These are phyloP conservation scores for Apeltes quadracus DNA, from an alignment of 2,113 vertebrate species.

Conservation along the genomic window DNA sequence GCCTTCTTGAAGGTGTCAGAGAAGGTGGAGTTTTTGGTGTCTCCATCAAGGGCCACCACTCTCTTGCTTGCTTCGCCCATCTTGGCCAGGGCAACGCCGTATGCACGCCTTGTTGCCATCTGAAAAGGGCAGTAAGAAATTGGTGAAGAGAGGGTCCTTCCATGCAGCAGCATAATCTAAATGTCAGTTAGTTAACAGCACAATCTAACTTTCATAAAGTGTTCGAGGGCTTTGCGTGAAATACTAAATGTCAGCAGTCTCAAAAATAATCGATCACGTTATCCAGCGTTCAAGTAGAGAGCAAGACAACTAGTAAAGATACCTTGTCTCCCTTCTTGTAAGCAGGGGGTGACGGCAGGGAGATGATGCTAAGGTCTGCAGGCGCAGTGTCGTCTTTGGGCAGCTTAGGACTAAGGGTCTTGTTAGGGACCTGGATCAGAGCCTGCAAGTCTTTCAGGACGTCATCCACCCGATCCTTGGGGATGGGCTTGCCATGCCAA, in stretches of 20 bases:
- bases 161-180: not conserved
- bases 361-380: constrained; percentile 67
- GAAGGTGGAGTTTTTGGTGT: constrained; percentile 89
- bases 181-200: no score
- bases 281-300: not conserved
- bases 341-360: constrained; percentile 74
- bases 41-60: constrained; percentile 86
- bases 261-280: not conserved
- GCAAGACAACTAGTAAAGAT: not conserved
- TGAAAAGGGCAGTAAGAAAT: constrained; percentile 40
- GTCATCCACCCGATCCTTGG: constrained; percentile 82
- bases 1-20: constrained; percentile 84
- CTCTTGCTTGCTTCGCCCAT: constrained; percentile 80
- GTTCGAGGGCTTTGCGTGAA: not conserved
- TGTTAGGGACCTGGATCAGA: constrained; percentile 82
- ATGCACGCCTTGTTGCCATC: constrained; percentile 85
- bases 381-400: constrained; percentile 79
- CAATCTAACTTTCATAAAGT: not conserved
- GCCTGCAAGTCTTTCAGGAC: constrained; percentile 80
- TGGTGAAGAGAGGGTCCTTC: not conserved
- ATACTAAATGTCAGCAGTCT: not conserved
- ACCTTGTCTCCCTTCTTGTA: constrained; percentile 87
- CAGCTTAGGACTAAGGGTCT: constrained; percentile 70
- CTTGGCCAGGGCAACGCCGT: constrained; percentile 84
- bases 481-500: constrained; percentile 89